Base-by-base conservation (phyloP, 2,113 vertebrate species). In the Micromys minutus region DNA sequence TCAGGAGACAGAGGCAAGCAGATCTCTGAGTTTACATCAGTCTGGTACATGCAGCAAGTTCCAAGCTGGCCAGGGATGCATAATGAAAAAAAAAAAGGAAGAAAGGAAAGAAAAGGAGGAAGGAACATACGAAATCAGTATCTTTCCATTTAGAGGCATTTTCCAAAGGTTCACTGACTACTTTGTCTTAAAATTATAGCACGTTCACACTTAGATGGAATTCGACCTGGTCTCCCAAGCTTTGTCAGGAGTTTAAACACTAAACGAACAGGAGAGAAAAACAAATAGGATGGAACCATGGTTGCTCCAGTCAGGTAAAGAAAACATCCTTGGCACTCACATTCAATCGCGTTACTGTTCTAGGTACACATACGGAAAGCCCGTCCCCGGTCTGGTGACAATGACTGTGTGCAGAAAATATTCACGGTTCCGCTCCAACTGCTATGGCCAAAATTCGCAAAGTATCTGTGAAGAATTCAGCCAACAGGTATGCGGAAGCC, bases 351-450 rank as follows among this genome's bases (percentile, higher is more conserved):
- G 61, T 86, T 87, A 10, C 24, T 76, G 36, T 96, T 91, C n/a
- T 63, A 98, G 98, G 36, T 98, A 98, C 71, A 98, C 98, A 0
- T 98, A 98, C 95, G 98, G 98, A 52, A 98, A 98, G 89, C 97
- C 98, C 31, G 98, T 98, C 90, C 94, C 93, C 11, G 98, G 98
- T 52, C 88, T 96, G 0, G 96, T 97, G 81, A 98, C 17, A 31
- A 97, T 98, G 42, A 98, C 89, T 2, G 55, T 97, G 42, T 98
- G 98, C 97, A 96, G 98, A 45, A 97, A 59, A 0, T 95, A 79
- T 61, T 5, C 17, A 31, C 5, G 0, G 6, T 39, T 2, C 8
- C 0, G 0, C 1, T 21, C 0, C 0, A 0, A 0, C 67, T 98
- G 98, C 94, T 75, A 95, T 10, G 79, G n/a, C 0, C 95, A 72